Conservation (phyloP, 2,888 invertebrate genomes). For the Chironomus riparius region DNA sequence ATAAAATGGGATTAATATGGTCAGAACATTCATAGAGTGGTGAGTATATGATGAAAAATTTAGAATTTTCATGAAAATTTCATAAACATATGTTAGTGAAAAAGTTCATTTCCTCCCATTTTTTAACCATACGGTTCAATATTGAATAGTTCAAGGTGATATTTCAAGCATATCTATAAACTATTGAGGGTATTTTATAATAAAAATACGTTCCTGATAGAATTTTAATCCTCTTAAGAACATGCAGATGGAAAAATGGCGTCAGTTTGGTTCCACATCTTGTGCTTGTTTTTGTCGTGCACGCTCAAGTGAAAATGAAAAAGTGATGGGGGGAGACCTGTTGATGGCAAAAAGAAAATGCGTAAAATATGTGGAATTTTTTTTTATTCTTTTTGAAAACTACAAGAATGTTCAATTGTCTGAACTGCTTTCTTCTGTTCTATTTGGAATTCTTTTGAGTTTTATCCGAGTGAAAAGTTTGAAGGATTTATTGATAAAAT, state of each 20-base stretch:
- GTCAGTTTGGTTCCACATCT: neutral
- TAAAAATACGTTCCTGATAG: too few species aligned
- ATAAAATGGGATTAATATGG: slow-evolving; percentile 26
- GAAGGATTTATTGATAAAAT: too few species aligned
- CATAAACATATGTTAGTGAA: neutral
- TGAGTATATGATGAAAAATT: neutral
- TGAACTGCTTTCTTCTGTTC: too few species aligned
- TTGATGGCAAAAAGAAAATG: neutral
- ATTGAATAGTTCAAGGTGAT: too few species aligned
- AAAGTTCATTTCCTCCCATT: neutral
- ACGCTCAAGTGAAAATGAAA: neutral
- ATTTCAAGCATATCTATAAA: too few species aligned
- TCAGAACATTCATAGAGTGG: slow-evolving; percentile 16
- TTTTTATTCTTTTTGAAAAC: too few species aligned
- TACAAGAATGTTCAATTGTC: too few species aligned
- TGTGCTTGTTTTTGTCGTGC: neutral
- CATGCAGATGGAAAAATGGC: neutral
- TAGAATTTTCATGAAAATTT: neutral
- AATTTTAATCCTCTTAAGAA: too few species aligned
- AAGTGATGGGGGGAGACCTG: neutral
- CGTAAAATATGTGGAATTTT: neutral
- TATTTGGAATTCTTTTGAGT: too few species aligned
- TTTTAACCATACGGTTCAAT: too few species aligned
- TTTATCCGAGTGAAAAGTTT: too few species aligned
- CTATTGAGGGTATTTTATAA: too few species aligned